A percentile compares a stretch with the other conserved stretches of the same genome.
phyloP scores from a whole-genome alignment of 2,797 vertebrate species.

The Pterois miles region DNA sequence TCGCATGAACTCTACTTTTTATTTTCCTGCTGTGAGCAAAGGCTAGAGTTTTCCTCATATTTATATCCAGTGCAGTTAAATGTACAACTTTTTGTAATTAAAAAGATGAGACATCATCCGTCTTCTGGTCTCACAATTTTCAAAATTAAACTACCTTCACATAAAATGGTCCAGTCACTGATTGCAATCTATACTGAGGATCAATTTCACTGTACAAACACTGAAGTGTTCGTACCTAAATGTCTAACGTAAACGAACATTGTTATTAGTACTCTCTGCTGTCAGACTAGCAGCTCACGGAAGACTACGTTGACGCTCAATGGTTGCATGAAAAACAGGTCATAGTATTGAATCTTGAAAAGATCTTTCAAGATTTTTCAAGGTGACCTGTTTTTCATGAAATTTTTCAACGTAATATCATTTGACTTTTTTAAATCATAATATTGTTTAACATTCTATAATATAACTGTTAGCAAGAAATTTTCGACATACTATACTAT shows the following conservation, averaged over 20 bases:
- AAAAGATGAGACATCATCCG: background rate
- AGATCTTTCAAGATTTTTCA: too few species aligned
- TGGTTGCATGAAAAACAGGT: too few species aligned
- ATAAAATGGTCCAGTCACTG: slow-evolving; percentile 57
- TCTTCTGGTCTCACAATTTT: background rate
- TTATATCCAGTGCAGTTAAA: slow-evolving; percentile 47
- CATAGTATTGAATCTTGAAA: too few species aligned
- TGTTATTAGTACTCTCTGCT: too few species aligned
- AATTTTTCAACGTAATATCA: too few species aligned
- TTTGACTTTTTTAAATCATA: too few species aligned
- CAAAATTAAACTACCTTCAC: background rate
- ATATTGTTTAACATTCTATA: too few species aligned
- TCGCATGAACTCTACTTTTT: slow-evolving; percentile 20
- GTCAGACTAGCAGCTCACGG: too few species aligned
- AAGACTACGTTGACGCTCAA: slow-evolving; percentile 15
- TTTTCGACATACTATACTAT: too few species aligned
- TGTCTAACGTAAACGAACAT: slow-evolving; percentile 10
- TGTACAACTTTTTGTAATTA: slow-evolving; percentile 58
- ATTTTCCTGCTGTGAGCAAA: background rate
- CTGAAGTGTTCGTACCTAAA: slow-evolving; percentile 75
- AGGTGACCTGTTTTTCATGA: too few species aligned
- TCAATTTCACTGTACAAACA: slow-evolving; percentile 80
- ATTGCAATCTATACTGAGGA: slow-evolving; percentile 75
- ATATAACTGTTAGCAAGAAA: too few species aligned
- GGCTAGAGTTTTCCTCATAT: background rate